Base-by-base conservation (phyloP, 1,140 invertebrate genomes). In the Popillia japonica region DNA sequence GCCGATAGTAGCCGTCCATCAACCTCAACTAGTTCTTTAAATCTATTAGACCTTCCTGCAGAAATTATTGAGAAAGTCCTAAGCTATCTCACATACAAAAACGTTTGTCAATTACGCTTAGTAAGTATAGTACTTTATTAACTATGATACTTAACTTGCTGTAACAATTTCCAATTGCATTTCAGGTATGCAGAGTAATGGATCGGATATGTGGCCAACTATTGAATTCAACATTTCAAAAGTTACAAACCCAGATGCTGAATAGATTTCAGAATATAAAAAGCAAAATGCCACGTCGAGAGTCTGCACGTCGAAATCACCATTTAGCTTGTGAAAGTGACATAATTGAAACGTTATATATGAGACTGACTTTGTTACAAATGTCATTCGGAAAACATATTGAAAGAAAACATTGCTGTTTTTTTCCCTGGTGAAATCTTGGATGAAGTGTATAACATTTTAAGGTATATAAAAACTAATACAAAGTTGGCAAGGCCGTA, bases 301-400 rank as follows among this genome's bases (percentile, higher is more conserved):
- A 96, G 86, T 95, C 94, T 10, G 94, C 94, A 0, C 90, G 95
- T 22, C 90, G 95, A 20, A 94, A 93, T 86, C 95, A 96, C 88
- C 93, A 94, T 0, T 86, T 96, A 72, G 94, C 95, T 40, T 95
- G 94, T 85, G 94, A 96, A 87, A 95, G 92, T 72, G 95, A 96
- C 86, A 96, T 96, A 75, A 93, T 96, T 83, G 95, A 96, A 89
- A 96, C 95, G 8, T 87, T 96, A 72, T 94, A 96, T 83, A 96
- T 96, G 95, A 90, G 95, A 77, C 89, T 96, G 7, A 94, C 94
- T 44, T 87, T 96, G 61, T 87, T 96, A 55, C 95, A 96, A 87
- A 96, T 96, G 94, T 94, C 94, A 22, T 96, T 96, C 89, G 95
- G 95, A 9, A 96, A 96, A 86, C 95, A 96, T 84, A 96, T 96